A percentile compares a stretch with the other conserved stretches of the same genome.
Conservation (phyloP, 2,797 vertebrate species). For the Balearica regulorum region DNA sequence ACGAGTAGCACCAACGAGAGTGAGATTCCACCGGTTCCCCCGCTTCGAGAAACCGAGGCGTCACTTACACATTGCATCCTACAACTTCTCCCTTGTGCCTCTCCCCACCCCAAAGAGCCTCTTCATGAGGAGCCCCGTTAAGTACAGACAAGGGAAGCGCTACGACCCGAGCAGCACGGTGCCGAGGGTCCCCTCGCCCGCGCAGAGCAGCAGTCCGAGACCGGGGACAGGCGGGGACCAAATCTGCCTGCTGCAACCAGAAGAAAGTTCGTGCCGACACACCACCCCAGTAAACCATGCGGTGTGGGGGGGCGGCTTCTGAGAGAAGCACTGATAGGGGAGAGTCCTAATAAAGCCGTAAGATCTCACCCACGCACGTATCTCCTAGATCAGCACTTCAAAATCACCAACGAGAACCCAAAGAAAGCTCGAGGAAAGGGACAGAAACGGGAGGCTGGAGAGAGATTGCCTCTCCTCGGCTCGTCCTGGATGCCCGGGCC, state of each 20-base stretch:
- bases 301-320: neutral
- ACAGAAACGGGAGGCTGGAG: neutral
- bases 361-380: neutral
- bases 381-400: conserved; percentile 8
- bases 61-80: neutral
- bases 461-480: neutral
- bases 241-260: neutral
- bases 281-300: neutral
- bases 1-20: neutral
- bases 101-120: neutral
- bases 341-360: conserved; percentile 3
- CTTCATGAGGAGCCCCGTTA: neutral
- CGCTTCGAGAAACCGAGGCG: neutral
- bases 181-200: neutral
- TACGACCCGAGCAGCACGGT: neutral
- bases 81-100: neutral
- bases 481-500: neutral
- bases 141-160: neutral
- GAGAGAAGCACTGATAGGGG: neutral
- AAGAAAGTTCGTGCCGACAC: conserved; percentile 28
- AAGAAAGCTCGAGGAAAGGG: neutral
- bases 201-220: neutral
- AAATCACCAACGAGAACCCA: conserved; percentile 3
- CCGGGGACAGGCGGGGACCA: neutral
- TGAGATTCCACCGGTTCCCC: neutral